These are phyloP conservation scores for Augochlora pura DNA, from an alignment of 1,140 invertebrate species.

Conservation along the genomic window DNA sequence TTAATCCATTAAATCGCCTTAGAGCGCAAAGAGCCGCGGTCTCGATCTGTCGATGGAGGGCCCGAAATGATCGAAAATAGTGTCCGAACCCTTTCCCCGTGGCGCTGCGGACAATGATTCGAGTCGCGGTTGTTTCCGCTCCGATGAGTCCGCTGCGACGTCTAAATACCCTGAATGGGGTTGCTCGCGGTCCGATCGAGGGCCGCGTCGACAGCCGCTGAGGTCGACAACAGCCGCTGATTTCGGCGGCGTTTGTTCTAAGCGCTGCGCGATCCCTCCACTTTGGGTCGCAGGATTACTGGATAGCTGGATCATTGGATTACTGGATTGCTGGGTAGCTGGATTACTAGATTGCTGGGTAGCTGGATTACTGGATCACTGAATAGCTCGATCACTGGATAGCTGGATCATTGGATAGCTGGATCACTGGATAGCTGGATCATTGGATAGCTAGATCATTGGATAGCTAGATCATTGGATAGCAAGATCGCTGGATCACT, in stretches of 20 bases:
- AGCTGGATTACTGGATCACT: no score
- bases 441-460: no score
- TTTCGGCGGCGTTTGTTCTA: constrained; percentile 21
- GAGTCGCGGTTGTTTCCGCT: constrained; percentile 22
- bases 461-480: no score
- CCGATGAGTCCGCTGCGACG: background rate
- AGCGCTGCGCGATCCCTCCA: background rate
- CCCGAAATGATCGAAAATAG: background rate
- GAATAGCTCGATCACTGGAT: no score
- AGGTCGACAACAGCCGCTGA: constrained; percentile 30
- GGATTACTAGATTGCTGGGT: no score
- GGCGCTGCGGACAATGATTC: constrained; percentile 1
- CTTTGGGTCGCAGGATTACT: no score
- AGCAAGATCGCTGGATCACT: no score
- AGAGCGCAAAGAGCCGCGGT: background rate
- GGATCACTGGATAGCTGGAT: no score
- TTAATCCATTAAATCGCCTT: no score
- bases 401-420: no score
- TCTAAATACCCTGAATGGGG: background rate
- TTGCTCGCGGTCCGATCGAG: background rate
- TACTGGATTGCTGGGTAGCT: no score
- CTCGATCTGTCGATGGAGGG: constrained; percentile 10
- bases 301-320: no score
- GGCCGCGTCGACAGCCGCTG: constrained; percentile 21
- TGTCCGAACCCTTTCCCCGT: background rate